These are phyloP conservation scores for Uromys caudimaculatus DNA, from an alignment of 2,797 vertebrate species.

Conservation along the genomic window DNA sequence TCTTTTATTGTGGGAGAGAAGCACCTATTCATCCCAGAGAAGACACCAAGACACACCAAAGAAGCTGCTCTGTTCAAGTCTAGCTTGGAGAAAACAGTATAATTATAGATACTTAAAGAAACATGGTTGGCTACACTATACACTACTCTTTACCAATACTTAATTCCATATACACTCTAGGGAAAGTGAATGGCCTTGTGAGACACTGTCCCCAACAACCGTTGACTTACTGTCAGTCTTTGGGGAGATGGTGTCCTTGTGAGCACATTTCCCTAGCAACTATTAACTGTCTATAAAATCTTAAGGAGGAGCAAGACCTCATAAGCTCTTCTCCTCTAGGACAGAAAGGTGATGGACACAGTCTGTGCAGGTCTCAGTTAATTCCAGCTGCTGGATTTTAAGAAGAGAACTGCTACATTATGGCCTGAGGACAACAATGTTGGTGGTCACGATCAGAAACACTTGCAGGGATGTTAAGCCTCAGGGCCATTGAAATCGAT, in stretches of 20 bases:
- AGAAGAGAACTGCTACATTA: background rate
- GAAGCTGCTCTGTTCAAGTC: background rate
- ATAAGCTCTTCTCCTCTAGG: background rate
- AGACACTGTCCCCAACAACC: background rate
- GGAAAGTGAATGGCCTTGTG: background rate
- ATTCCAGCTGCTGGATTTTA: background rate
- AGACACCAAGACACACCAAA: background rate
- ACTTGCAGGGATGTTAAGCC: background rate
- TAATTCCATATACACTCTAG: background rate
- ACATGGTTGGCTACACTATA: background rate
- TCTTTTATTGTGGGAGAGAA: background rate
- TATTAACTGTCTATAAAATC: background rate
- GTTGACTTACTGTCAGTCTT: background rate
- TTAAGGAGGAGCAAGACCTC: background rate
- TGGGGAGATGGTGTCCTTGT: background rate
- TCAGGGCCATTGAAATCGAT: background rate
- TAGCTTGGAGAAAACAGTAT: background rate
- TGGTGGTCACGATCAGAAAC: conserved; percentile 39
- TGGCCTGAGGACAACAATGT: background rate
- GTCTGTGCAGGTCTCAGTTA: background rate
- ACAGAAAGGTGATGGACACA: background rate
- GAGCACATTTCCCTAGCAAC: background rate
- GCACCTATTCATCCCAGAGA: background rate
- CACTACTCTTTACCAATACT: background rate
- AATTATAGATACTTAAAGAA: background rate